Evolutionary conservation across 2,888 invertebrate genomes (phyloP).

Genomic region (Hylaea fasciaria): DNA sequence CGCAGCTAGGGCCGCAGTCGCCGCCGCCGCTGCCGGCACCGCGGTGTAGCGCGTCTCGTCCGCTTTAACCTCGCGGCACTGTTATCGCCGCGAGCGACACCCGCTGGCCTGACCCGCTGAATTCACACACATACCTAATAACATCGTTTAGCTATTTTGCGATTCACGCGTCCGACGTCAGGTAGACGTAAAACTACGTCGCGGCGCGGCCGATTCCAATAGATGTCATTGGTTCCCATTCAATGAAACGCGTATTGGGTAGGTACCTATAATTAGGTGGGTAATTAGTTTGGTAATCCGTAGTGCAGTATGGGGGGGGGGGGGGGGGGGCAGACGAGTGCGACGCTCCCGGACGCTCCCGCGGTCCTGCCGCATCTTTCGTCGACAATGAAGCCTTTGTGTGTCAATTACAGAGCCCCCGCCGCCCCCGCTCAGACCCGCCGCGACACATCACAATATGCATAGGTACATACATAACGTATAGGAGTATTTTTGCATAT

Average conservation of each 20-base stretch:
- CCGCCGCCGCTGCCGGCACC: not conserved
- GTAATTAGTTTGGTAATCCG: not conserved
- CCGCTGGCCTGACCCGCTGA: constrained; percentile 30
- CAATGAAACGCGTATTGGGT: not conserved
- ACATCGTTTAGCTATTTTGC: constrained; percentile 20
- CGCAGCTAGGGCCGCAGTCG: constrained; percentile 1
- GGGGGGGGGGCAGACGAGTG: not conserved
- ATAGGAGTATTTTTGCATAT: too few species aligned
- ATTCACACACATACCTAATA: constrained; percentile 30
- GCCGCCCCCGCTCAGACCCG: constrained; percentile 5
- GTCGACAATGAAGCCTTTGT: constrained; percentile 52
- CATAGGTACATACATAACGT: too few species aligned
- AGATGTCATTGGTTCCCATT: not conserved
- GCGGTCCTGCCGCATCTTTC: constrained; percentile 13
- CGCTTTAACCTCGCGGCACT: constrained; percentile 48
- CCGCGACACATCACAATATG: constrained; percentile 11
- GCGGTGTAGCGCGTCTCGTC: constrained; percentile 43
- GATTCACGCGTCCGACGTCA: constrained; percentile 33
- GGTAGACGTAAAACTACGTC: not conserved
- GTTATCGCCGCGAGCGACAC: constrained; percentile 31
- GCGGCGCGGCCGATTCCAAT: not conserved
- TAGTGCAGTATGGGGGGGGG: not conserved
- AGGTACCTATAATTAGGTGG: not conserved
- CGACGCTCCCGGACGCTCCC: not conserved
- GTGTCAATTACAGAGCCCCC: constrained; percentile 48